A percentile compares a stretch with the other conserved stretches of the same genome.
Evolutionary conservation across 2,113 vertebrate genomes (phyloP).

Genomic region (Coreoperca whiteheadi): DNA sequence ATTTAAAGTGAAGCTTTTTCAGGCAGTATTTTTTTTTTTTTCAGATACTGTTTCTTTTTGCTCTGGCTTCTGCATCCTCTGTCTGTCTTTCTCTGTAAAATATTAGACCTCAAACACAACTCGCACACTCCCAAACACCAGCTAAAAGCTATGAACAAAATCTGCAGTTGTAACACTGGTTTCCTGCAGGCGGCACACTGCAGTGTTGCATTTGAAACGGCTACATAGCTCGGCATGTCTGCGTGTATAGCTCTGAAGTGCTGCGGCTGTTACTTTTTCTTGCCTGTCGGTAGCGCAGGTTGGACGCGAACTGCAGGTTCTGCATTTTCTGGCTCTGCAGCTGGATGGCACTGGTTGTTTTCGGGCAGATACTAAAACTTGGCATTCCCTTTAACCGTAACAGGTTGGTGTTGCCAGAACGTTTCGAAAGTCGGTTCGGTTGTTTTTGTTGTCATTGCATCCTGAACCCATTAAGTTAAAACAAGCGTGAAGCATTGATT

Average conservation of each 20-base stretch:
- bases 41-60: no score
- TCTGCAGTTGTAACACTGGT: neutral
- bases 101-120: no score
- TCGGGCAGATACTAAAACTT: neutral
- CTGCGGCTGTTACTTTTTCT: neutral
- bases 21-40: no score
- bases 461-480: neutral
- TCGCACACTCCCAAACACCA: no score
- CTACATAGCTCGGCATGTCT: neutral
- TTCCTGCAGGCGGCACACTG: neutral
- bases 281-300: neutral
- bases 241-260: no score
- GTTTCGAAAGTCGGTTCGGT: neutral
- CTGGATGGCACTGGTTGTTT: neutral
- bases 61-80: no score
- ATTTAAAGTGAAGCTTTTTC: no score
- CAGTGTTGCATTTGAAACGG: no score
- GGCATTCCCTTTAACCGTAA: neutral
- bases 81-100: no score
- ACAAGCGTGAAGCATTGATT: neutral
- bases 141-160: neutral
- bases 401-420: neutral
- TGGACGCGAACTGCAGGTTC: no score
- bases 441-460: neutral
- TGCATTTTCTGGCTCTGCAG: no score